A percentile compares a stretch with the other conserved stretches of the same genome.
Evolutionary conservation across 2,113 vertebrate genomes (phyloP).

Genomic region (Smithornis capensis): DNA sequence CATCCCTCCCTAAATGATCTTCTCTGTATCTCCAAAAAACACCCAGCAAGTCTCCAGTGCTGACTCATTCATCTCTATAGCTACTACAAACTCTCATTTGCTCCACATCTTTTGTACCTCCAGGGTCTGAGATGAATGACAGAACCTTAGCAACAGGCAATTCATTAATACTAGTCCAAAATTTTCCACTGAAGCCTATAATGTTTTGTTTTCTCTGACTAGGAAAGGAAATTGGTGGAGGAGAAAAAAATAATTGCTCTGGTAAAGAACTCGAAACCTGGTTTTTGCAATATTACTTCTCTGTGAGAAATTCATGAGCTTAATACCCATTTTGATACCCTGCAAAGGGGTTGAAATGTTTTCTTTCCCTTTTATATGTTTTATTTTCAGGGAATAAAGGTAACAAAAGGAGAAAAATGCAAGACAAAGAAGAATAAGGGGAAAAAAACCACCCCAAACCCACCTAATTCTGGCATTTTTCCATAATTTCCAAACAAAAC

Average conservation of each 20-base stretch:
- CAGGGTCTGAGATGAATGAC: slow-evolving; percentile 18
- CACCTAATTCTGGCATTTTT: background rate
- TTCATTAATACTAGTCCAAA: slow-evolving; percentile 9
- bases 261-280: background rate
- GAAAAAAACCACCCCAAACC: background rate
- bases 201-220: background rate
- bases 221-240: background rate
- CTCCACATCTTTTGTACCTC: slow-evolving; percentile 14
- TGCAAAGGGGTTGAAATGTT: background rate
- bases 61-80: slow-evolving; percentile 46
- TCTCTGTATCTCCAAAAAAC: background rate
- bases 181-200: background rate
- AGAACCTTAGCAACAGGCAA: slow-evolving; percentile 20
- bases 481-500: background rate
- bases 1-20: background rate
- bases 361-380: background rate
- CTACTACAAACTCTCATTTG: slow-evolving; percentile 15
- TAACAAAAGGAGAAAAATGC: background rate
- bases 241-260: background rate
- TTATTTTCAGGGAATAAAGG: background rate
- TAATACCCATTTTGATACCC: background rate
- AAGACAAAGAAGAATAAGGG: background rate
- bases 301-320: background rate
- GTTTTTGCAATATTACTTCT: background rate
- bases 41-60: background rate